Percentiles rank a stretch among this genome's conserved stretches.
phyloP scores from a whole-genome alignment of 1,140 invertebrate species.

The Spodoptera frugiperda region DNA sequence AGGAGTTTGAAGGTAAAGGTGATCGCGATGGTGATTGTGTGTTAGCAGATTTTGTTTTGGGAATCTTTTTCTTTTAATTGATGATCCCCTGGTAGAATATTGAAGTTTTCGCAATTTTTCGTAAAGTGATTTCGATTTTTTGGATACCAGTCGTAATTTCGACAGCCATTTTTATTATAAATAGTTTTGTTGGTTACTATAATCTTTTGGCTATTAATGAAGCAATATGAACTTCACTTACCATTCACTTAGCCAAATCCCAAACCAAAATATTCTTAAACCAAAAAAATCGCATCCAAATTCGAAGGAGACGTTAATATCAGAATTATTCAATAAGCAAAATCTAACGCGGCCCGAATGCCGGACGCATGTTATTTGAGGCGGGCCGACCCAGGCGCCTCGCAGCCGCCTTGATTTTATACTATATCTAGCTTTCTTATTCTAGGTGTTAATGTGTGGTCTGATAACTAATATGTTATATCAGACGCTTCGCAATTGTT shows the following conservation, averaged over 20 bases:
- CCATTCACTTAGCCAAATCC: no score
- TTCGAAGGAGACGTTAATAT: neutral
- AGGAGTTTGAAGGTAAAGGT: neutral
- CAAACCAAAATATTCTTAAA: no score
- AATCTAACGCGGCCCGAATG: slow-evolving; percentile 36
- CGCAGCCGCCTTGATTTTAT: slow-evolving; percentile 14
- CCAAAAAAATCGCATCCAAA: neutral
- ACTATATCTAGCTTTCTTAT: slow-evolving; percentile 36
- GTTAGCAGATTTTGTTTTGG: no score
- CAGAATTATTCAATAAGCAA: slow-evolving; percentile 22
- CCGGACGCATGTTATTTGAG: slow-evolving; percentile 48
- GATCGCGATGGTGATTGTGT: neutral
- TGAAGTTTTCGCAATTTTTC: no score
- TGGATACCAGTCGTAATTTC: no score
- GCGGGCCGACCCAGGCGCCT: slow-evolving; percentile 34
- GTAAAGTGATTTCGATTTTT: no score
- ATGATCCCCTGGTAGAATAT: no score
- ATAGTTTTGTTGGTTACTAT: no score
- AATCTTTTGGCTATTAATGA: no score
- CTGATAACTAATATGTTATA: slow-evolving; percentile 9
- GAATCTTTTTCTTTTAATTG: no score
- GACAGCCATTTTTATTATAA: no score
- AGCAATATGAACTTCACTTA: no score
- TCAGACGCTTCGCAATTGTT: neutral
- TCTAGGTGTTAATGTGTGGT: slow-evolving; percentile 39